Base-by-base conservation (phyloP, 2,797 vertebrate species). In the Cyprinella venusta region DNA sequence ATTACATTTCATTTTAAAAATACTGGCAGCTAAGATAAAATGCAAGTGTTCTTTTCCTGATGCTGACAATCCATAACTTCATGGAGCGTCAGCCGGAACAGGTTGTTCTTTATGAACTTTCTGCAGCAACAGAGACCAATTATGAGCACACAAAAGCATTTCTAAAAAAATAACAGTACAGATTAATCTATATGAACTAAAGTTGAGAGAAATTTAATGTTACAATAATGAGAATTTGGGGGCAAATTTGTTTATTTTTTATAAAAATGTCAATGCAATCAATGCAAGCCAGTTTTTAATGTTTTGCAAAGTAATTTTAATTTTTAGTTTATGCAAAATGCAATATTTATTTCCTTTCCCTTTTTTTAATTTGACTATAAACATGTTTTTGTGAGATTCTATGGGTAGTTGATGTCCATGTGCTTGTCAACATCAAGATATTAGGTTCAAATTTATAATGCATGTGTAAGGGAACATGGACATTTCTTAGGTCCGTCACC, bases 51-150 rank as follows among this genome's bases (percentile, higher is more conserved):
- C 3, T 56, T 68, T 76, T 54, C 4, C 45, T 74, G 54, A 36
- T 19, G 36, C 48, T 26, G 48, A 26, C 15, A 30, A 42, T 12
- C 1, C 26, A 80, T 0, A 40, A 45, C 19, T 56, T 54, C 33
- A 59, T 82, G 72, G 48, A 56, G 12, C 26, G n/a, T 61, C 24
- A 18, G 45, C 70, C 40, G 36, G 10, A 75, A 42, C n/a, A 79
- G 42, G 16, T 33, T 75, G 33, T 67, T 75, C n/a, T 82, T 54
- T 18, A 56, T 54, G 10, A 76, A 75, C 70, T 76, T 82, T 67
- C 61, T 26, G 45, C 26, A 36, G 21, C 38, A 42, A 52, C 8
- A 15, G 38, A 70, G 38, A 33, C 24, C 36, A 52, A 50, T 45
- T 63, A 9, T 36, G 52, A 61, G 40, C 38, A 33, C 16, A 33